A percentile compares a stretch with the other conserved stretches of the same genome.
These are phyloP conservation scores for Diloba caeruleocephala DNA, from an alignment of 2,888 invertebrate species.

Conservation along the genomic window DNA sequence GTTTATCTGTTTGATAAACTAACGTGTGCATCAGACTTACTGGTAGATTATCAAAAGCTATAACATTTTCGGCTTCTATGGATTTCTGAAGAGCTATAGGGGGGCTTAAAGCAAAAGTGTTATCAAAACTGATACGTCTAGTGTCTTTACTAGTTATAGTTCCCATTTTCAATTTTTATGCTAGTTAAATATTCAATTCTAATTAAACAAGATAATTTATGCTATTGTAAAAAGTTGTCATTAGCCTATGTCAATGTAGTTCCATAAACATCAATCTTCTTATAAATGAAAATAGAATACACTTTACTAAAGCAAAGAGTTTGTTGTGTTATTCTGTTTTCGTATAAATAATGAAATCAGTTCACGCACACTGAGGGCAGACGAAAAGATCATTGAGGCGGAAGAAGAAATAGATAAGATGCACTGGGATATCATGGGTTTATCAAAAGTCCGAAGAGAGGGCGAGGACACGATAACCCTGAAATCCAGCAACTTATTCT, in stretches of 20 bases:
- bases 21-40: slow-evolving; percentile 68
- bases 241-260: slow-evolving; percentile 13
- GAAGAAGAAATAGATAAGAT: too few species aligned
- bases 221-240: not conserved
- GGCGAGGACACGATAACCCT: too few species aligned
- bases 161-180: slow-evolving; percentile 68
- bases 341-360: too few species aligned
- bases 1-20: too few species aligned
- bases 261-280: not conserved
- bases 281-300: too few species aligned
- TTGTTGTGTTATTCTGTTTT: too few species aligned
- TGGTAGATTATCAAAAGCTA: slow-evolving; percentile 64
- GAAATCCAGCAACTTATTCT: too few species aligned
- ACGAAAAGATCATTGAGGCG: too few species aligned
- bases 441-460: too few species aligned
- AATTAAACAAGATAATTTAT: slow-evolving; percentile 9
- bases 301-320: too few species aligned
- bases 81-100: slow-evolving; percentile 70
- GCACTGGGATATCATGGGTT: too few species aligned
- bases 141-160: slow-evolving; percentile 73
- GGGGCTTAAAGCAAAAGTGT: slow-evolving; percentile 72
- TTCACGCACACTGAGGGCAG: too few species aligned
- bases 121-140: slow-evolving; percentile 81
- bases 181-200: slow-evolving; percentile 11
- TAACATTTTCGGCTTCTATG: slow-evolving; percentile 65